Conservation (phyloP, 2,888 invertebrate species). For the Eumerus sabulonum region DNA sequence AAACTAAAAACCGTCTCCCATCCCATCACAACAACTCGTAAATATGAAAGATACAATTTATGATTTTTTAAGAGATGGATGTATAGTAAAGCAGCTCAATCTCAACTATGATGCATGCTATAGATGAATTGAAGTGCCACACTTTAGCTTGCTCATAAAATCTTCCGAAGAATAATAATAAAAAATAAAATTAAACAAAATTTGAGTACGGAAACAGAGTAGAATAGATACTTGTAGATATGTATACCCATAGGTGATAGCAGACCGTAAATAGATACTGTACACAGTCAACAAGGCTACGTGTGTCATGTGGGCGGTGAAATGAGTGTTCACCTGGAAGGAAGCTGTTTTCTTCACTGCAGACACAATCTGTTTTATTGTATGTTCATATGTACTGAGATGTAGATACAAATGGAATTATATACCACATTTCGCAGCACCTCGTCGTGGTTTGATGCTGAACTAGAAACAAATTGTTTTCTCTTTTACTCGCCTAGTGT, state of each 20-base stretch:
- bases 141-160: too few species aligned
- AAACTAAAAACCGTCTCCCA: constrained; percentile 18
- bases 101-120: too few species aligned
- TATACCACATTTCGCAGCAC: too few species aligned
- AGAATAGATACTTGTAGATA: constrained; percentile 1
- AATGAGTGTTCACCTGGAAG: constrained; percentile 48
- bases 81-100: too few species aligned
- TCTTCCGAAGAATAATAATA: too few species aligned
- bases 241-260: not conserved
- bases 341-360: constrained; percentile 19
- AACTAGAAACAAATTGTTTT: too few species aligned
- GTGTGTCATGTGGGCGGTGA: constrained; percentile 36
- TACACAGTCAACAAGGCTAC: not conserved
- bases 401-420: too few species aligned
- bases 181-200: not conserved
- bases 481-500: too few species aligned
- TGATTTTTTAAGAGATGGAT: constrained; percentile 3
- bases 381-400: too few species aligned
- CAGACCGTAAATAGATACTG: not conserved
- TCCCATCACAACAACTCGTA: constrained; percentile 5
- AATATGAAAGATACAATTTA: constrained; percentile 41
- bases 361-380: too few species aligned
- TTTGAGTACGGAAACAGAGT: constrained; percentile 19
- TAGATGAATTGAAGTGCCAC: too few species aligned
- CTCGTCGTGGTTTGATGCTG: too few species aligned